Percentiles rank a stretch among this genome's conserved stretches.
These are phyloP conservation scores for Parelbella ahira DNA, from an alignment of 2,888 invertebrate genomes.

Conservation along the genomic window DNA sequence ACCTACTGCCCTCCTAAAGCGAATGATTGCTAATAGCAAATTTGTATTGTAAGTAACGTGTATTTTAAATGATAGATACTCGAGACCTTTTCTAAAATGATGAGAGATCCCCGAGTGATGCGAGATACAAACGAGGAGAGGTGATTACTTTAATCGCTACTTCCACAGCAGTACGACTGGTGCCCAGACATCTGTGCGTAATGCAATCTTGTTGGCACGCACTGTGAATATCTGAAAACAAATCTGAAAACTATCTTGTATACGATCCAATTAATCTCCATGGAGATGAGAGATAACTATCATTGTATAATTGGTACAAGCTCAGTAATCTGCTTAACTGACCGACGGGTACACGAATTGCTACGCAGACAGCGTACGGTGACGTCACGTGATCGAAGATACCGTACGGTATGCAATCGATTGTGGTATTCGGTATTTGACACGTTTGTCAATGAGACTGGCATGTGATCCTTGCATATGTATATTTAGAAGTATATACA, in stretches of 20 bases:
- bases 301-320: conserved; percentile 25
- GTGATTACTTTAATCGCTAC: too few relatives aligned
- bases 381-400: conserved; percentile 14
- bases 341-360: too few relatives aligned
- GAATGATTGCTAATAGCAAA: too few relatives aligned
- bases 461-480: too few relatives aligned
- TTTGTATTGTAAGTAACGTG: too few relatives aligned
- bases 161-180: conserved; percentile 9
- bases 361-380: conserved; percentile 1
- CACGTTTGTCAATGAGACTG: conserved; percentile 10
- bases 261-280: conserved; percentile 23
- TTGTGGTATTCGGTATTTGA: conserved; percentile 12
- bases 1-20: too few relatives aligned
- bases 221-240: conserved; percentile 22
- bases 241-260: conserved; percentile 22
- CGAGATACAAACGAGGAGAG: too few relatives aligned
- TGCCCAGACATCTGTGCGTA: background rate
- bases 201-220: conserved; percentile 19
- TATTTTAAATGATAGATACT: too few relatives aligned
- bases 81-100: too few relatives aligned
- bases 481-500: too few relatives aligned
- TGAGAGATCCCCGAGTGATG: too few relatives aligned
- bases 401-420: conserved; percentile 8
- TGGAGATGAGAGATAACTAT: conserved; percentile 14
- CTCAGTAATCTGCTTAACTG: conserved; percentile 14